Evolutionary conservation across 2,113 vertebrate species (phyloP).

Genomic region (Corythornis cristatus): DNA sequence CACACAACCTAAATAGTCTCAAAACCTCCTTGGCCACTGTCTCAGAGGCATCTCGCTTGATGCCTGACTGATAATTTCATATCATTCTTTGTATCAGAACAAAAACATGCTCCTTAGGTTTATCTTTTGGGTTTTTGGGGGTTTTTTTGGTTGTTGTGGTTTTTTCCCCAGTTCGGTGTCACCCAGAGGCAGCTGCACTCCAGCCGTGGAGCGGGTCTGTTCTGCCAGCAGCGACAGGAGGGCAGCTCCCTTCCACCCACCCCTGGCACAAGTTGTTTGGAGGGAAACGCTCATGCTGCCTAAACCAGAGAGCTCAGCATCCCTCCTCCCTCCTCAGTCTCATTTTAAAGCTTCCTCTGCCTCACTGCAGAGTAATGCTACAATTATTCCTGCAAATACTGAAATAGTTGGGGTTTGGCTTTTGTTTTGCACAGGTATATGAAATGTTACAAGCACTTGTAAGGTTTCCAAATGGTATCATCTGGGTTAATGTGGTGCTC

Average conservation of each 20-base stretch:
- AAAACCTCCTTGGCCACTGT: not conserved
- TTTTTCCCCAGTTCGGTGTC: not conserved
- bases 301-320: not conserved
- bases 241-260: not conserved
- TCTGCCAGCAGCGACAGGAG: not conserved
- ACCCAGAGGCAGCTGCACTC: not conserved
- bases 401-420: not conserved
- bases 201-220: not conserved
- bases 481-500: not conserved
- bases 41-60: too few relatives aligned
- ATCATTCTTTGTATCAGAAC: not conserved
- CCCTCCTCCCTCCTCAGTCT: not conserved
- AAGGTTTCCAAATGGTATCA: not conserved
- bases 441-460: not conserved
- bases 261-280: not conserved
- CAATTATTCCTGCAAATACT: not conserved
- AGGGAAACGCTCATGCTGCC: not conserved
- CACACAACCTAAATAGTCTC: not conserved
- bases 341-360: not conserved
- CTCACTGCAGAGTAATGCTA: not conserved
- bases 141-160: not conserved
- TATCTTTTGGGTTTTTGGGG: too few relatives aligned
- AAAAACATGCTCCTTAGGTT: not conserved
- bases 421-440: not conserved
- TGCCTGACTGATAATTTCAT: fast-evolving